These are phyloP conservation scores for Conistra vaccinii DNA, from an alignment of 2,888 invertebrate species.

Conservation along the genomic window DNA sequence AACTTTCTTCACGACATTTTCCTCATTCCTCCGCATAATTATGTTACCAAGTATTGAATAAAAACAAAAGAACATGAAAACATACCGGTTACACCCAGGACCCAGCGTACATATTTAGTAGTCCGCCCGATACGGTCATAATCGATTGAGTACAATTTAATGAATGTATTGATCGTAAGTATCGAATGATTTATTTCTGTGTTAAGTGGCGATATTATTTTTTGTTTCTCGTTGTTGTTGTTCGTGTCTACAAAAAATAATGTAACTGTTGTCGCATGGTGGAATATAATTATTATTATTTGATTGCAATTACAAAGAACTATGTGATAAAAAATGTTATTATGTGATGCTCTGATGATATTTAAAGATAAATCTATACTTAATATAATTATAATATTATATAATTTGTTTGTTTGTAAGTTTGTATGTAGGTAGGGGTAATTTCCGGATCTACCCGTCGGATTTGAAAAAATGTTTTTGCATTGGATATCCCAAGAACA, in stretches of 20 bases:
- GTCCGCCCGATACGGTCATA: slow-evolving; percentile 14
- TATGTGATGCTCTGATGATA: too few relatives aligned
- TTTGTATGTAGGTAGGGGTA: too few relatives aligned
- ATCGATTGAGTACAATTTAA: slow-evolving; percentile 39
- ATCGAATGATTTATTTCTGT: slow-evolving; percentile 33
- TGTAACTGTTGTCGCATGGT: neutral
- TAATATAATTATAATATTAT: too few relatives aligned
- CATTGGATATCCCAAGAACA: too few relatives aligned
- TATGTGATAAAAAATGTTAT: neutral
- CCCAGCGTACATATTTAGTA: neutral
- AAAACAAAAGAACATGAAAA: neutral
- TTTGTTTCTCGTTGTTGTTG: neutral
- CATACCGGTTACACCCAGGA: neutral
- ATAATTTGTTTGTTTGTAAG: too few relatives aligned
- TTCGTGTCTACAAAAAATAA: neutral
- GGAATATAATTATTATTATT: neutral
- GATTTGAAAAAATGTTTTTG: too few relatives aligned
- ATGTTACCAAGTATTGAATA: too few relatives aligned
- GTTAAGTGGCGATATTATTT: slow-evolving; percentile 11
- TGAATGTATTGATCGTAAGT: slow-evolving; percentile 6
- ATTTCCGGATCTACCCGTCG: too few relatives aligned
- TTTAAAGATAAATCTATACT: neutral
- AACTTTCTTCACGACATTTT: too few relatives aligned
- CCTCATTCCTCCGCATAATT: too few relatives aligned
- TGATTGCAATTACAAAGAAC: neutral